Base-by-base conservation (phyloP, 2,113 vertebrate genomes). In the Melanotaenia duboulayi region DNA sequence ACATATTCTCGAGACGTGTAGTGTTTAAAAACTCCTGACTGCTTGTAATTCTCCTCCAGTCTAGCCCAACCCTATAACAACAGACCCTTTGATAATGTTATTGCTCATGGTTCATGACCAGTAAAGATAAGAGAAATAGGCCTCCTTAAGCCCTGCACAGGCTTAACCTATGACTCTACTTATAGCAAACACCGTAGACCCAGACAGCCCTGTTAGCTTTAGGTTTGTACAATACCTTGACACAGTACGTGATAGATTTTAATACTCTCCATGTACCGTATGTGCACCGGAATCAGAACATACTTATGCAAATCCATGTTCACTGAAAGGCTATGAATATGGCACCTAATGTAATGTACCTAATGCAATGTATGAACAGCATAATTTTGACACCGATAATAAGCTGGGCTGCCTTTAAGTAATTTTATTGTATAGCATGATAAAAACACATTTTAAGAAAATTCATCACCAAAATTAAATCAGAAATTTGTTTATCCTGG, bases 81-180 rank as follows among this genome's bases (percentile, higher is more conserved):
- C 88, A 91, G 83, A 89, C 81, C 84, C 85, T 88, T 87, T 92
- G 92, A 92, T 92, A 94, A 94, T 93, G 92, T 92, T 92, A 92
- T 92, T 94, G 92, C 92, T 89, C 88, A 81, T 72, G 88, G 92
- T 91, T 94, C 91, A 90, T 84, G 90, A 92, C 89, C 88, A 87
- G 84, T 32, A 66, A 82, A 92, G 93, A 94, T 93, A 94, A 93
- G 91, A 94, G 90, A 93, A 93, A 93, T 93, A 90, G 88, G 90
- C 93, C 94, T 93, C 87, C 89, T 90, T 93, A 90, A 92, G 82
- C 92, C 89, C 75, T 79, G 83, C 76, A 75, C 82, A 90, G 82
- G 90, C 92, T 94, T 94, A 93, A 95, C 93, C 93, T 93, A 79
- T 92, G 92, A 91, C 91, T 91, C 90, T 87, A 89, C 90, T 91